phyloP scores from a whole-genome alignment of 2,888 invertebrate species.

The Calameuta idolon region DNA sequence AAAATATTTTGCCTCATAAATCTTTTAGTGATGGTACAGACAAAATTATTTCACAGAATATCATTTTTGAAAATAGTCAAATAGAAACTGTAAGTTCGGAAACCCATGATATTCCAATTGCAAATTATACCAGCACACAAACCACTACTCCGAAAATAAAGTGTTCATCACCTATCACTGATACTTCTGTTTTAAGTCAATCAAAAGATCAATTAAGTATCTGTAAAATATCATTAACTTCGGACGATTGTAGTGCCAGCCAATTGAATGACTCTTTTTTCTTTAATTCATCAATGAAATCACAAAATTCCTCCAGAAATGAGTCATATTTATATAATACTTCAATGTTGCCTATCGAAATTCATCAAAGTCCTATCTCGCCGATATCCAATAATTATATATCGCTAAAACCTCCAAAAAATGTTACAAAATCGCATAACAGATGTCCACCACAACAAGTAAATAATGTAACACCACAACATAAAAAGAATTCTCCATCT shows the following conservation, averaged over 20 bases:
- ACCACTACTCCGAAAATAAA: slow-evolving; percentile 29
- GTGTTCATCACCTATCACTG: neutral
- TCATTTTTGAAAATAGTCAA: slow-evolving; percentile 9
- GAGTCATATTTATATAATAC: slow-evolving; percentile 20
- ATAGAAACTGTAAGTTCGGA: neutral
- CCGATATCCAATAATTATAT: slow-evolving; percentile 33
- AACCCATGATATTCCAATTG: neutral
- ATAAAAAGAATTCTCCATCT: slow-evolving; percentile 24
- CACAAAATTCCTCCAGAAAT: slow-evolving; percentile 27
- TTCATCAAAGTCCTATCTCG: slow-evolving; percentile 36
- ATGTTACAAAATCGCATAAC: slow-evolving; percentile 20
- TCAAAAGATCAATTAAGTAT: slow-evolving; percentile 22
- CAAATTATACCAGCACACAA: slow-evolving; percentile 8
- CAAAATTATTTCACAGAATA: neutral
- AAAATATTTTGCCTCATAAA: slow-evolving; percentile 6
- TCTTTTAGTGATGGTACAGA: neutral
- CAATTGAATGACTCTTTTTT: slow-evolving; percentile 22
- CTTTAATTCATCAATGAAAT: slow-evolving; percentile 29
- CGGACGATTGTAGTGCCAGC: slow-evolving; percentile 16
- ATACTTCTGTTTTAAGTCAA: slow-evolving; percentile 22
- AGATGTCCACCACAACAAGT: slow-evolving; percentile 16
- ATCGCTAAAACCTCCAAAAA: slow-evolving; percentile 21
- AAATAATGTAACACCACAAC: slow-evolving; percentile 21
- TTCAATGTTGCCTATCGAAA: slow-evolving; percentile 17
- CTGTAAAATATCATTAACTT: slow-evolving; percentile 24